These are phyloP conservation scores for Lepidotrigona ventralis DNA, from an alignment of 1,140 invertebrate species.

Conservation along the genomic window DNA sequence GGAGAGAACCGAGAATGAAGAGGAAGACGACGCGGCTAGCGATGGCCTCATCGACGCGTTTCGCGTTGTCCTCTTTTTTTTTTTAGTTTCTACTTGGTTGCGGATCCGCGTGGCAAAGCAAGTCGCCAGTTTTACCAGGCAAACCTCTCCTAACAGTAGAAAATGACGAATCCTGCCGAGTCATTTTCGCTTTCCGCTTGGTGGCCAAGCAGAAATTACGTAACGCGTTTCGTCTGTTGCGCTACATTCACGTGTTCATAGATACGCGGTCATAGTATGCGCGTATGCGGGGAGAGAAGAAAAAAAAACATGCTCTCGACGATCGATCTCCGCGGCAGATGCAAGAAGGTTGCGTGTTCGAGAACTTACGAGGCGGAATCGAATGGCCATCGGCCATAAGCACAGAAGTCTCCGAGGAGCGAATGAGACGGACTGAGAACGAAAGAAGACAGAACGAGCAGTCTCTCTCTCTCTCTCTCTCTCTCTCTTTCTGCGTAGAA, in stretches of 20 bases:
- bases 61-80: neutral
- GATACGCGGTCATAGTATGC: no score
- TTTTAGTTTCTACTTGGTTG: no score
- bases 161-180: neutral
- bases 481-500: conserved; percentile 5
- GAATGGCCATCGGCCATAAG: conserved; percentile 13
- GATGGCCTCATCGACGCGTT: conserved; percentile 19
- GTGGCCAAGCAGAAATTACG: neutral
- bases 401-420: conserved; percentile 7
- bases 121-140: no score
- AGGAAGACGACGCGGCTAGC: conserved; percentile 42
- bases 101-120: no score
- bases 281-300: no score
- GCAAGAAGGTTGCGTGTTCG: neutral
- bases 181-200: no score
- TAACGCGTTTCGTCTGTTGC: neutral
- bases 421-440: conserved; percentile 16
- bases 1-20: conserved; percentile 36
- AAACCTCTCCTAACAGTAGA: no score
- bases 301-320: neutral
- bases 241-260: no score
- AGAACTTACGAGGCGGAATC: neutral
- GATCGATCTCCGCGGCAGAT: neutral
- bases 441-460: conserved; percentile 44
- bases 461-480: neutral